Conservation (phyloP, 2,797 vertebrate genomes). For the Picus viridis region DNA sequence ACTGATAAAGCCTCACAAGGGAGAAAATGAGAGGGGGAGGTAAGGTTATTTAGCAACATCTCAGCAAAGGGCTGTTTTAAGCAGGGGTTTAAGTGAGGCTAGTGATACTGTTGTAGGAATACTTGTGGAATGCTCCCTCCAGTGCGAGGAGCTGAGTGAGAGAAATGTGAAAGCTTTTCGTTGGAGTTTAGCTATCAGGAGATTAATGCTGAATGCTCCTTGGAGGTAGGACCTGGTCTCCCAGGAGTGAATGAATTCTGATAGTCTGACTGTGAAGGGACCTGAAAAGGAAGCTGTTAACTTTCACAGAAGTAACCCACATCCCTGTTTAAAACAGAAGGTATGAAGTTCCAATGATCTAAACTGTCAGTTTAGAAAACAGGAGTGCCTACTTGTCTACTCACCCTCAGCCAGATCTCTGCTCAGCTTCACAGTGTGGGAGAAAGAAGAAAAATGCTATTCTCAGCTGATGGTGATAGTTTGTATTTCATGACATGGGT, state of each 20-base stretch:
- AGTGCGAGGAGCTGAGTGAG: neutral
- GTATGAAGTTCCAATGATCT: neutral
- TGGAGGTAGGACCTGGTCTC: neutral
- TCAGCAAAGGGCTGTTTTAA: neutral
- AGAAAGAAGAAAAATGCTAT: neutral
- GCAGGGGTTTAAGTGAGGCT: neutral
- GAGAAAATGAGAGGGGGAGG: neutral
- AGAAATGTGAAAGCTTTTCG: slow-evolving; percentile 1
- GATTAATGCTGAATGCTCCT: neutral
- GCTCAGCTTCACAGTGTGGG: neutral
- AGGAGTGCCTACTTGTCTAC: neutral
- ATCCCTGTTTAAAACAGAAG: neutral
- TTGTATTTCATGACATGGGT: neutral
- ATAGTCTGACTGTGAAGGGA: neutral
- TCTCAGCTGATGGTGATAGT: neutral
- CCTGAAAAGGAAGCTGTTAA: neutral
- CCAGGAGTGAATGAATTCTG: neutral
- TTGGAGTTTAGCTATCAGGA: neutral
- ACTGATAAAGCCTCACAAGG: neutral
- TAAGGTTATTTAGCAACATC: neutral
- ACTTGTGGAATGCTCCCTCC: neutral
- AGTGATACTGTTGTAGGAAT: neutral
- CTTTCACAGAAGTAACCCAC: neutral
- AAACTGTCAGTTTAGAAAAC: neutral
- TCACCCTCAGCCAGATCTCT: neutral